These are phyloP conservation scores for Acanthornis magna DNA, from an alignment of 2,797 vertebrate genomes.

Conservation along the genomic window DNA sequence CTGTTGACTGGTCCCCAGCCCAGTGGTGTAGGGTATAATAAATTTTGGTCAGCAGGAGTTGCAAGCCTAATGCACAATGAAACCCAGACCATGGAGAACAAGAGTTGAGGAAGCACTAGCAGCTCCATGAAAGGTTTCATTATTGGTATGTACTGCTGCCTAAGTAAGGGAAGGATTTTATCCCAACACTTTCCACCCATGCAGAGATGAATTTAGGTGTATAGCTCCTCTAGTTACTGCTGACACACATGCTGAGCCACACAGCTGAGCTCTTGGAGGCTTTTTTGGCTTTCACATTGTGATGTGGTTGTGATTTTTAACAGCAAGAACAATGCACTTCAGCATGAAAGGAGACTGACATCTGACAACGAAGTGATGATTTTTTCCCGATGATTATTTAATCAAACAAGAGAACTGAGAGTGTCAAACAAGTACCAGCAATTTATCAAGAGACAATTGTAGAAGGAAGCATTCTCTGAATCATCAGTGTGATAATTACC, in stretches of 20 bases:
- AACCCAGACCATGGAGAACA: neutral
- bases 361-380: slow-evolving; percentile 31
- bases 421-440: slow-evolving; percentile 48
- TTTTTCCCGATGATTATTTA: slow-evolving; percentile 55
- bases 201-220: neutral
- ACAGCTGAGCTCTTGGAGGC: neutral
- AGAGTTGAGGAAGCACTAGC: neutral
- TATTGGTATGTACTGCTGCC: neutral
- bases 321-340: neutral
- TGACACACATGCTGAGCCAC: neutral
- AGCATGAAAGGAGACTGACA: neutral
- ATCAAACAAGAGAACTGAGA: slow-evolving; percentile 50
- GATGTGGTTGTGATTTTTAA: neutral
- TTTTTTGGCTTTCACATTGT: neutral
- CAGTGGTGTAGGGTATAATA: neutral
- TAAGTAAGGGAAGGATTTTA: neutral
- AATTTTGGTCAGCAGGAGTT: neutral
- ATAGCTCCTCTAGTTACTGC: neutral
- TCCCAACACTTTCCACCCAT: neutral
- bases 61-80: neutral
- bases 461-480: slow-evolving; percentile 49
- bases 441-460: slow-evolving; percentile 59
- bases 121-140: neutral
- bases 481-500: slow-evolving; percentile 66
- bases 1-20: neutral